Evolutionary conservation across 2,888 invertebrate genomes (phyloP), one percentile per base, ranked within the genome.

Genomic region (Galerucella pusilla): DNA sequence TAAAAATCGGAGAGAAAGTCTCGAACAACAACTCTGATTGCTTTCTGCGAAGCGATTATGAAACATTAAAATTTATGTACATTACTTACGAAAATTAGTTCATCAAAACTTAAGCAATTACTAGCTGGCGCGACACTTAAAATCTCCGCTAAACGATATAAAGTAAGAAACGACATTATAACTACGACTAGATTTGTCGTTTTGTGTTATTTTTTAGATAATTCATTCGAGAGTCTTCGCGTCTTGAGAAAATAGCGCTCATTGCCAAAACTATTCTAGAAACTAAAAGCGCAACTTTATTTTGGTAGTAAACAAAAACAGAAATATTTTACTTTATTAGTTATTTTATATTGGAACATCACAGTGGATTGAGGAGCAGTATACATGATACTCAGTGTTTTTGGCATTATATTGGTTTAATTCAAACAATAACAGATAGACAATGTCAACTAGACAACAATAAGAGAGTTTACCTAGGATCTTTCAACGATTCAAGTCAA

Each of bases 91-190:
- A 77, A 79, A 35, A 76, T 79, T 79, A 69, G 77, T 78, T 77
- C 79, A 77, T 79, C 79, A 77, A 70, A 79, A 79, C 79, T 79
- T 79, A 60, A 52, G 73, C 79, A 77, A 77, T 79, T 79, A 79
- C 63, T 70, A 11, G 65, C 73, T 73, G 75, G 72, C 73, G 72
- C 75, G 68, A 65, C 76, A 74, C 69, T 77, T 74, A 69, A 74
- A 69, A 64, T 72, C 52, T 45, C 68, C 59, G 59, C 68, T 57
- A 35, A 35, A 16, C n/a, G 63, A 16, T 63, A 63, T 63, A 63
- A 63, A 42, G n/a, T 63, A 42, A 42, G 42, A 35, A 35, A 35
- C 42, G 63, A 46, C 42, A 16, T 46, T 20, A 46, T 46, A 16
- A 10, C 57, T 65, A 65, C 46, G n/a, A 65, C 2, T 65, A n/a